phyloP scores from a whole-genome alignment of 1,140 invertebrate species.

The Tetranychus urticae region DNA sequence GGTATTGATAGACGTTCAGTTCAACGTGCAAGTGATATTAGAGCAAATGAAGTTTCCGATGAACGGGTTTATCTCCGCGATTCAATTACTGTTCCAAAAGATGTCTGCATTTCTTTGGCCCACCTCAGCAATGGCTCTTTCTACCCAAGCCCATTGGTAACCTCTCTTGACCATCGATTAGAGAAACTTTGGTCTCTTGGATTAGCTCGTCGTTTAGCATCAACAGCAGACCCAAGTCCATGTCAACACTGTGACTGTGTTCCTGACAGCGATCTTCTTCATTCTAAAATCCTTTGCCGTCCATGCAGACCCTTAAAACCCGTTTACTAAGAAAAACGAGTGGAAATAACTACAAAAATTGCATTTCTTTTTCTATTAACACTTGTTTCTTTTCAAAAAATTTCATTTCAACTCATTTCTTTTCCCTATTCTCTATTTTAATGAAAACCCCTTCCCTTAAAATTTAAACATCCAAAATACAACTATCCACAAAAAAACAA shows the following conservation, averaged over 20 bases:
- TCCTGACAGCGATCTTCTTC: background rate
- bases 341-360: too few relatives aligned
- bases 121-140: background rate
- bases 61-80: background rate
- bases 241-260: background rate
- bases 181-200: background rate
- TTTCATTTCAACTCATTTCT: too few relatives aligned
- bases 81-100: background rate
- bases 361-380: too few relatives aligned
- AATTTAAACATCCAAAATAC: too few relatives aligned
- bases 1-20: background rate
- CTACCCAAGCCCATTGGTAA: background rate
- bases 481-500: too few relatives aligned
- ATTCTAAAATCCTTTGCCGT: background rate
- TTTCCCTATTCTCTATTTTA: too few relatives aligned
- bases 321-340: background rate
- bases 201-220: background rate
- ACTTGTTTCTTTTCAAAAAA: too few relatives aligned
- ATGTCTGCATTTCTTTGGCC: background rate
- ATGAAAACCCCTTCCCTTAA: too few relatives aligned
- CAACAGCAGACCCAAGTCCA: background rate
- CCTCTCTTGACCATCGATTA: background rate
- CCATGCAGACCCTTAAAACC: background rate
- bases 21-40: background rate
- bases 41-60: background rate